A percentile compares a stretch with the other conserved stretches of the same genome.
phyloP scores from a whole-genome alignment of 2,888 invertebrate species.

The Zele albiditarsus region DNA sequence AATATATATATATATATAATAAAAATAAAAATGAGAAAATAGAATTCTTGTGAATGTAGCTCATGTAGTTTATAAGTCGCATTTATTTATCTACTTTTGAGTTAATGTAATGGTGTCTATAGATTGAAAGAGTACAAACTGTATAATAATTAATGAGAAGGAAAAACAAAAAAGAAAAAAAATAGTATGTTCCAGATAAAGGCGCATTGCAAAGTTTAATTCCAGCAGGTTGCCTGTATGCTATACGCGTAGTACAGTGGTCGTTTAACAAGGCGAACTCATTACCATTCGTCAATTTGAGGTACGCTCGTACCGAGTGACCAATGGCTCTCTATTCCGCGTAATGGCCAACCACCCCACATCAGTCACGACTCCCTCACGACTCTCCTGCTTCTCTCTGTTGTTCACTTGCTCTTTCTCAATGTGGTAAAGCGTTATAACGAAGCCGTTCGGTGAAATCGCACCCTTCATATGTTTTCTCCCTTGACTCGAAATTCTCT shows the following conservation, averaged over 20 bases:
- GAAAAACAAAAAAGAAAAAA: conserved; percentile 7
- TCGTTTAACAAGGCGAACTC: conserved; percentile 72
- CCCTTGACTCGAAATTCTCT: conserved; percentile 8
- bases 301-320: conserved; percentile 70
- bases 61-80: background rate
- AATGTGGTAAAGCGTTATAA: conserved; percentile 43
- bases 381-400: conserved; percentile 40
- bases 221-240: conserved; percentile 52
- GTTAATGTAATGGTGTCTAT: conserved; percentile 1
- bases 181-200: background rate
- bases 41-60: background rate
- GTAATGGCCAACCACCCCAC: conserved; percentile 71
- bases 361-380: conserved; percentile 68
- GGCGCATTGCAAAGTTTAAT: conserved; percentile 55
- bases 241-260: conserved; percentile 50
- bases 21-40: background rate
- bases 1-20: conserved; percentile 12
- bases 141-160: conserved; percentile 4
- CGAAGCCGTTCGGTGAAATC: conserved; percentile 41
- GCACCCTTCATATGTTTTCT: conserved; percentile 33
- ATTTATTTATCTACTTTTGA: conserved; percentile 7
- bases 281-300: conserved; percentile 74
- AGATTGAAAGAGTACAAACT: background rate
- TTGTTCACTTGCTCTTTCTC: conserved; percentile 29
- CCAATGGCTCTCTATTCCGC: conserved; percentile 72